Conservation (phyloP, 2,797 vertebrate genomes). For the Atherinosoma microstoma region DNA sequence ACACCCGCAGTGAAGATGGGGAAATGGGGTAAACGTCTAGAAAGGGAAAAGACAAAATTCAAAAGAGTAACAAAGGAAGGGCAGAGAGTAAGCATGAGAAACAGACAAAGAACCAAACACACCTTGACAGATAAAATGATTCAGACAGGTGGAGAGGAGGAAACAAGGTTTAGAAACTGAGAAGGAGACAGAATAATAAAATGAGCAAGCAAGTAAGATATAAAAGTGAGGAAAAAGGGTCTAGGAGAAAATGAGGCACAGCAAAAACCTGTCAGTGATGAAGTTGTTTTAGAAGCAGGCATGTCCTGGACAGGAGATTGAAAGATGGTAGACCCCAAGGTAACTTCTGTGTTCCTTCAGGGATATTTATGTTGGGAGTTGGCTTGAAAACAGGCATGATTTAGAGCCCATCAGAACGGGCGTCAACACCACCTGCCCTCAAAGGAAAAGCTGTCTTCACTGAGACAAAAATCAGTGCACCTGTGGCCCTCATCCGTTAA, state of each 20-base stretch:
- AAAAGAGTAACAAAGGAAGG: conserved; percentile 18
- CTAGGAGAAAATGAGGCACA: conserved; percentile 25
- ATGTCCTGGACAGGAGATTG: conserved; percentile 46
- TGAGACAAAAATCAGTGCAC: conserved; percentile 34
- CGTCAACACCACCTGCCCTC: conserved; percentile 70
- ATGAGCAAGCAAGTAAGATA: conserved; percentile 18
- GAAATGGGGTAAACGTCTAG: conserved; percentile 38
- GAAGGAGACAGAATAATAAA: conserved; percentile 38
- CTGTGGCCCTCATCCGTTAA: conserved; percentile 10
- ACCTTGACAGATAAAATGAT: conserved; percentile 19
- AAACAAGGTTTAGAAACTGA: conserved; percentile 17
- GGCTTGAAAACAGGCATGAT: conserved; percentile 64
- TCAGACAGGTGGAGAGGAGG: conserved; percentile 9
- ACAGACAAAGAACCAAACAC: conserved; percentile 14
- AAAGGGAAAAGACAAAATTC: conserved; percentile 18
- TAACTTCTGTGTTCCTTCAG: conserved; percentile 65
- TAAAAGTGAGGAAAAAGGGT: conserved; percentile 21
- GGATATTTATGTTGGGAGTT: conserved; percentile 71
- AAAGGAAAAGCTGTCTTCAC: conserved; percentile 57
- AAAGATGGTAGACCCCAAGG: conserved; percentile 63
- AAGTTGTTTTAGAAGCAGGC: conserved; percentile 52
- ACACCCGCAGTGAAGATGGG: conserved; percentile 30
- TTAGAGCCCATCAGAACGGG: conserved; percentile 74
- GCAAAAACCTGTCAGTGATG: conserved; percentile 49
- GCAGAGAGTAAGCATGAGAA: conserved; percentile 19